Percentiles rank a stretch among this genome's conserved stretches.
Conservation (phyloP, 2,113 vertebrate species). For the Labeo catla region DNA sequence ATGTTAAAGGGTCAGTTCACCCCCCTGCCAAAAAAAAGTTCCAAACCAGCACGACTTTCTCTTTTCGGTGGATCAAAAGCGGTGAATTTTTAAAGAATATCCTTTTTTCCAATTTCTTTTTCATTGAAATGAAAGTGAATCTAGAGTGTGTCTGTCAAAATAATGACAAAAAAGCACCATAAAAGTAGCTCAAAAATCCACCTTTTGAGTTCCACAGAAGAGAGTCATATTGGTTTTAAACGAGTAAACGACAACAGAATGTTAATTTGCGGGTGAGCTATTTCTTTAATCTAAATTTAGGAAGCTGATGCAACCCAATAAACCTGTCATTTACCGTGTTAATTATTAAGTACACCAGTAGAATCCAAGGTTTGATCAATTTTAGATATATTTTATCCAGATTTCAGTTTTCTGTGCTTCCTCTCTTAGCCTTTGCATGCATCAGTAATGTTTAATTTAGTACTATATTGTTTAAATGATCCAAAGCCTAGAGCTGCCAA, state of each 20-base stretch:
- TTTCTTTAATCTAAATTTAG: background rate
- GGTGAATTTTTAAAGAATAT: background rate
- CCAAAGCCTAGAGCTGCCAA: background rate
- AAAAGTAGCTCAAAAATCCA: background rate
- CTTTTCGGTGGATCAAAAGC: background rate
- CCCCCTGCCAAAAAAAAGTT: background rate
- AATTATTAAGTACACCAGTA: background rate
- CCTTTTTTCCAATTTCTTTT: background rate
- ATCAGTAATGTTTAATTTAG: constrained; percentile 16
- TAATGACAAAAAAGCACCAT: background rate
- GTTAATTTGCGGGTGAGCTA: background rate
- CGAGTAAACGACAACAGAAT: background rate
- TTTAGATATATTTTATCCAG: background rate
- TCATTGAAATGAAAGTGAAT: constrained; percentile 1
- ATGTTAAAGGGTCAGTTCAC: background rate
- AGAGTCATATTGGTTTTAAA: background rate
- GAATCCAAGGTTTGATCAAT: background rate
- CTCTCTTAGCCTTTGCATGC: background rate
- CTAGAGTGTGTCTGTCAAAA: background rate
- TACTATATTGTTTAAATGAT: background rate
- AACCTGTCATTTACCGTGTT: background rate
- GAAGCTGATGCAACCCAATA: background rate
- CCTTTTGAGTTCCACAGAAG: background rate
- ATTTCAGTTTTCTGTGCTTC: background rate
- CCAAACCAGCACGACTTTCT: background rate